phyloP scores from a whole-genome alignment of 2,113 vertebrate genomes.

The Paramisgurnus dabryanus region DNA sequence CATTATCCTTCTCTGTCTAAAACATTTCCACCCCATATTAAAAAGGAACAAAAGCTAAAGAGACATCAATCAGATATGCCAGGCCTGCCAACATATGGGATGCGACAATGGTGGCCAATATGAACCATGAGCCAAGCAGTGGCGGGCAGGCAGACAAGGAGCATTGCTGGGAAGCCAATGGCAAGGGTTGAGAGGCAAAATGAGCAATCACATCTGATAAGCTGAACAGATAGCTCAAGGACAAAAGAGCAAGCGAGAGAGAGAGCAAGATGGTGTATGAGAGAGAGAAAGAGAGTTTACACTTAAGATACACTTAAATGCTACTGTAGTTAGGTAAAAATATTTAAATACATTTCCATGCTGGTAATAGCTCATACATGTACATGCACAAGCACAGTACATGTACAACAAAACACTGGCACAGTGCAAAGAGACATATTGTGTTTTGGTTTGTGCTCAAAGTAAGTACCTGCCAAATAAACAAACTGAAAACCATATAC shows the following conservation, averaged over 20 bases:
- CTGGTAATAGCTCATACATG: background rate
- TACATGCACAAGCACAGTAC: background rate
- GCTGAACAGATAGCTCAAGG: slow-evolving; percentile 17
- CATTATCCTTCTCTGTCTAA: slow-evolving; percentile 28
- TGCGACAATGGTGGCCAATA: slow-evolving; percentile 15
- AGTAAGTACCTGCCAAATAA: background rate
- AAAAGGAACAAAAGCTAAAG: slow-evolving; percentile 6
- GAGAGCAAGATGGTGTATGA: slow-evolving; percentile 26
- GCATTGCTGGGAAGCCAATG: slow-evolving; percentile 2
- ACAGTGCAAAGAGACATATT: background rate
- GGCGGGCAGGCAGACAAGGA: slow-evolving; percentile 41
- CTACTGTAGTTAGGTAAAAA: background rate
- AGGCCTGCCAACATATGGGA: slow-evolving; percentile 16
- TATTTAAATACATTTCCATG: background rate
- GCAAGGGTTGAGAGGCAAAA: slow-evolving; percentile 20
- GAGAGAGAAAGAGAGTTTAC: slow-evolving; percentile 42
- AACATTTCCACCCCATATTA: slow-evolving; percentile 13
- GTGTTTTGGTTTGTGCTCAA: background rate
- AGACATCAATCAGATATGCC: slow-evolving; percentile 22
- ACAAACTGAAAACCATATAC: background rate
- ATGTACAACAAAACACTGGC: background rate
- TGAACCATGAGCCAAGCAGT: slow-evolving; percentile 37
- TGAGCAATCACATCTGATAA: slow-evolving; percentile 22
- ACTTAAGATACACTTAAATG: background rate
- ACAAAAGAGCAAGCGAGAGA: slow-evolving; percentile 14